Percentiles rank a stretch among this genome's conserved stretches.
These are phyloP conservation scores for Todiramphus saurophagus DNA, from an alignment of 2,113 vertebrate species.

Conservation along the genomic window DNA sequence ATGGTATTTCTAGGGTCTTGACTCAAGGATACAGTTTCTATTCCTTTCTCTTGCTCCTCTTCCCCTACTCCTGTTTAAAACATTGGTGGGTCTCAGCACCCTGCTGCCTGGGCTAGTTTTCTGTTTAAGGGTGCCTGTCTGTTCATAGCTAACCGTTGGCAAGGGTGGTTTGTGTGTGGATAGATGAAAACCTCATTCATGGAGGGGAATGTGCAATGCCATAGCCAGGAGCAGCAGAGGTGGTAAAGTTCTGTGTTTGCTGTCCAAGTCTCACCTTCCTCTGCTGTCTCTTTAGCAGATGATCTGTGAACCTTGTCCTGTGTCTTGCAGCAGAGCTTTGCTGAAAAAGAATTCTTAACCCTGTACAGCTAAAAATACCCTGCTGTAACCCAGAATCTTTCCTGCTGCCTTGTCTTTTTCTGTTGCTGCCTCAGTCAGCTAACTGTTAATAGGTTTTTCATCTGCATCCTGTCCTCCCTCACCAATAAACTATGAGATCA, in stretches of 20 bases:
- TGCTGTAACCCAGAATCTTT: not conserved
- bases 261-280: not conserved
- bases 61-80: not conserved
- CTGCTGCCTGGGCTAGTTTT: not conserved
- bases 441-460: not conserved
- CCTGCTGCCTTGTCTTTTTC: not conserved
- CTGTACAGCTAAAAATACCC: not conserved
- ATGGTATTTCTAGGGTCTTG: not conserved
- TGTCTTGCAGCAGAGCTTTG: not conserved
- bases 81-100: not conserved
- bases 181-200: not conserved
- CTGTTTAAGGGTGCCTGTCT: not conserved
- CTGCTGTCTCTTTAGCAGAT: not conserved
- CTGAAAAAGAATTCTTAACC: not conserved
- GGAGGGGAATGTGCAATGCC: conserved; percentile 8
- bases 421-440: not conserved
- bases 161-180: not conserved
- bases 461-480: not conserved
- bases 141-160: not conserved
- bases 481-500: not conserved
- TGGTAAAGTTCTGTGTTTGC: not conserved
- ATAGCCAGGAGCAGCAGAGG: not conserved
- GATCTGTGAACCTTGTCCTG: not conserved
- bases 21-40: not conserved
- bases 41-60: not conserved